These are phyloP conservation scores for Actinopyga echinites DNA, from an alignment of 53 echinoderm and acorn worm species.

Conservation along the genomic window DNA sequence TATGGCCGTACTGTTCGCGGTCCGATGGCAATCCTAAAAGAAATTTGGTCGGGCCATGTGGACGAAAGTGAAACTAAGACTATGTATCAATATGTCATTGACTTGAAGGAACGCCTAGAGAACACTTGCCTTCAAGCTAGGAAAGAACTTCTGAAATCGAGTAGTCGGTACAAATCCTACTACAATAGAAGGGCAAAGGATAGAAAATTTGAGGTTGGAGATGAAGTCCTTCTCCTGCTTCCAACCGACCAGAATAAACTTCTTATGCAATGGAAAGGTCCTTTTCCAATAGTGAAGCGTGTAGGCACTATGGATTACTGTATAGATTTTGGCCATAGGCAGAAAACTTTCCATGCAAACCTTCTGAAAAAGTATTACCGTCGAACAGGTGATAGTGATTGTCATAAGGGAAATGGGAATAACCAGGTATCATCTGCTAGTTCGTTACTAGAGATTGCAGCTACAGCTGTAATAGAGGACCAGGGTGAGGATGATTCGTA, in stretches of 20 bases:
- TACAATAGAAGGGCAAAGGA: conserved; percentile 49
- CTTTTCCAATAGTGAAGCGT: not conserved
- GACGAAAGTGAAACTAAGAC: conserved; percentile 28
- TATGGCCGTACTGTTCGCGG: conserved; percentile 57
- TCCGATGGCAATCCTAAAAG: conserved; percentile 46
- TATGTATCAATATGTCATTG: conserved; percentile 50
- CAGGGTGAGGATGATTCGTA: not conserved
- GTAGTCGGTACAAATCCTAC: conserved; percentile 31
- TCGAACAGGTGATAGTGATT: not conserved
- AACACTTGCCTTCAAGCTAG: conserved; percentile 46
- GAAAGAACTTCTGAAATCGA: conserved; percentile 36
- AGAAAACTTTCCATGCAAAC: conserved; percentile 15
- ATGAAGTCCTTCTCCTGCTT: conserved; percentile 54
- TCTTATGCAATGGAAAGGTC: conserved; percentile 46
- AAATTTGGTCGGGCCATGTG: conserved; percentile 51
- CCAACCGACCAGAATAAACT: conserved; percentile 68
- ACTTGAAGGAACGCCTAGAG: conserved; percentile 46
- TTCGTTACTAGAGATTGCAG: not conserved
- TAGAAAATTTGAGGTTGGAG: conserved; percentile 45
- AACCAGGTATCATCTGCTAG: not conserved
- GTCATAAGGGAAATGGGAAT: not conserved
- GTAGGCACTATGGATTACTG: conserved; percentile 14
- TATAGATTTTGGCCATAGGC: not conserved
- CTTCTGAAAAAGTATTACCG: conserved; percentile 10
- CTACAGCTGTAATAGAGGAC: conserved; percentile 1